Base-by-base conservation (phyloP, 2,113 vertebrate genomes). In the Cyanocitta stelleri region DNA sequence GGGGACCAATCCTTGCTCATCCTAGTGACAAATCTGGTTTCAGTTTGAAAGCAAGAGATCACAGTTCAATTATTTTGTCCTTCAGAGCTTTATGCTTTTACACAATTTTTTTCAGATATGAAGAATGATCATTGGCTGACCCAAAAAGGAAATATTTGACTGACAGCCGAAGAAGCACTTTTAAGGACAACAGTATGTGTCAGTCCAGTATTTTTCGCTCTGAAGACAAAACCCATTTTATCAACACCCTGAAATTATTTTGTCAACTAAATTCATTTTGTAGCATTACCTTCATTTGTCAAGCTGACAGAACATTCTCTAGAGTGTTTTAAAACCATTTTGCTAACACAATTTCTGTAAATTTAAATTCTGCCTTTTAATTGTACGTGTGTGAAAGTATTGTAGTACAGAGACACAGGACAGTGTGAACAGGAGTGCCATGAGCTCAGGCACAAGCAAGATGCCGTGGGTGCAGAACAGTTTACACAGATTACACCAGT, bases 341-440 rank as follows among this genome's bases (percentile, higher is more conserved):
- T 87, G 83, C 95, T 96, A 96, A 95, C 41, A 67, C 68, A 68
- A 88, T 97, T 95, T 87, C 83, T 66, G 39, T 46, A 78, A 81
- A 96, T 92, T 95, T 89, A 96, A 96, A 86, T 94, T 91, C 76
- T 88, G 93, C 78, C 89, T 95, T 91, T 92, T 95, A 95, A 96
- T 90, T 58, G 21, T 81, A 62, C 17, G 9, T 59, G 63, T 19
- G 27, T 63, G n/a, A 63, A 79, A 67, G 62, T 24, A 27, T 15
- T 52, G 86, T 83, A 26, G 87, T 91, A 20, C 30, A 27, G 48
- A 51, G 48, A 51, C 46, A n/a, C 35, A 27, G 18, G 48, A 27
- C 7, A 19, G 61, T 35, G 48, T 22, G 81, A 87, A 11, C 54
- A 41, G 56, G 54, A 51, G 51, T 2, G 1, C 29, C 6, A 0